A percentile compares a stretch with the other conserved stretches of the same genome.
These are phyloP conservation scores for Drosophila parthenogenetica DNA, from an alignment of 2,888 invertebrate species.

Conservation along the genomic window DNA sequence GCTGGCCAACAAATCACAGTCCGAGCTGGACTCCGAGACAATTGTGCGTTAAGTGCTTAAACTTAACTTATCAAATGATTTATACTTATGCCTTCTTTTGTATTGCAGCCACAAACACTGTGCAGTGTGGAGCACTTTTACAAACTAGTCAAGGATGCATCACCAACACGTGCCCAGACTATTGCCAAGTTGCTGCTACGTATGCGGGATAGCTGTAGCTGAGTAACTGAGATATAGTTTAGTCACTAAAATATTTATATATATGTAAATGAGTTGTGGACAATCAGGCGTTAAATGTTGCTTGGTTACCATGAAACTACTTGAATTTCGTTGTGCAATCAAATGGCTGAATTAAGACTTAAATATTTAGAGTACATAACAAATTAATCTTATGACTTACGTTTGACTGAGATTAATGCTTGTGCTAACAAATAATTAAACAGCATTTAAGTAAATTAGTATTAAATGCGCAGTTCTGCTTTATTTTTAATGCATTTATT, in stretches of 20 bases:
- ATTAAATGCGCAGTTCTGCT: slow-evolving; percentile 50
- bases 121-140: slow-evolving; percentile 74
- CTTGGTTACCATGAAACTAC: slow-evolving; percentile 19
- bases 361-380: slow-evolving; percentile 32
- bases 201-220: slow-evolving; percentile 67
- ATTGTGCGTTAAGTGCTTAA: slow-evolving; percentile 66
- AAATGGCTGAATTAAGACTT: slow-evolving; percentile 55
- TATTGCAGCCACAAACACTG: slow-evolving; percentile 71
- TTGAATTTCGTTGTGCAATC: slow-evolving; percentile 46
- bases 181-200: slow-evolving; percentile 67
- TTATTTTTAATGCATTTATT: slow-evolving; percentile 55
- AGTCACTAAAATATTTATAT: background rate
- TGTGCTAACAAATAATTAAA: slow-evolving; percentile 3
- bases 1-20: slow-evolving; percentile 89
- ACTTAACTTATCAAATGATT: background rate
- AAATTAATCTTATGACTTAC: slow-evolving; percentile 11
- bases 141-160: slow-evolving; percentile 63
- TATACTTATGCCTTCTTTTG: background rate
- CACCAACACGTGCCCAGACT: slow-evolving; percentile 63
- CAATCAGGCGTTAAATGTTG: slow-evolving; percentile 7
- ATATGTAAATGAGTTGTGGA: slow-evolving; percentile 19
- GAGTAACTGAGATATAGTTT: slow-evolving; percentile 1
- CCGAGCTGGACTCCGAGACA: slow-evolving; percentile 86
- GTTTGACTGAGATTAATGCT: slow-evolving; percentile 27
- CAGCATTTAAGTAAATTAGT: slow-evolving; percentile 8